These are phyloP conservation scores for Agrotis segetum DNA, from an alignment of 2,888 invertebrate species.

Conservation along the genomic window DNA sequence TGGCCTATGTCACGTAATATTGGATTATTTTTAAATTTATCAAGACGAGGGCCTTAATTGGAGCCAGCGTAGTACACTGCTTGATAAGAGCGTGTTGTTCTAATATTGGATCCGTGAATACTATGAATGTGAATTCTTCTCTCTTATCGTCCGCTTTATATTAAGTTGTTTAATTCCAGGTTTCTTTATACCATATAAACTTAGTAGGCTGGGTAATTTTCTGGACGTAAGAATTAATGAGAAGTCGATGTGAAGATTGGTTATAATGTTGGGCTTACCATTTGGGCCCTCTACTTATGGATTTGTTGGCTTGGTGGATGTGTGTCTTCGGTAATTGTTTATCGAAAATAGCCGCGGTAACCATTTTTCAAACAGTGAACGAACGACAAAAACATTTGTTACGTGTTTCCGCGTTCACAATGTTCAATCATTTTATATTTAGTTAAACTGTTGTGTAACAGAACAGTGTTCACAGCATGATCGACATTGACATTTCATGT, in stretches of 20 bases:
- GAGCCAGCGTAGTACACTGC: background rate
- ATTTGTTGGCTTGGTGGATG: background rate
- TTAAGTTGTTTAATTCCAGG: background rate
- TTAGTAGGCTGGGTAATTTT: background rate
- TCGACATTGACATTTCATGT: constrained; percentile 71
- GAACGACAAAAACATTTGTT: background rate
- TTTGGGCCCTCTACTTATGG: background rate
- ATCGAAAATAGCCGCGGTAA: background rate
- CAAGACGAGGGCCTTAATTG: constrained; percentile 12
- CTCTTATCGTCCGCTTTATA: background rate
- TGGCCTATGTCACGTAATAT: constrained; percentile 41
- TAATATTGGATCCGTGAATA: constrained; percentile 5
- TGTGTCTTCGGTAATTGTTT: background rate
- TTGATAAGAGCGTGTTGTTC: constrained; percentile 20
- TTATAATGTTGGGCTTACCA: background rate
- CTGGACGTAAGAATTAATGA: background rate
- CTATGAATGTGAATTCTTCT: background rate
- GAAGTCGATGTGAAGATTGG: no score
- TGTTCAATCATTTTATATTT: background rate
- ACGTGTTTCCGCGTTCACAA: background rate
- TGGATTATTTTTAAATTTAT: constrained; percentile 23
- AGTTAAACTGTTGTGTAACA: constrained; percentile 4
- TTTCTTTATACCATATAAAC: background rate
- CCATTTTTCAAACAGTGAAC: background rate
- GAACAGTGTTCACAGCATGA: constrained; percentile 12